These are phyloP conservation scores for Cryptoprocta ferox DNA, from an alignment of 2,797 vertebrate species.

Conservation along the genomic window DNA sequence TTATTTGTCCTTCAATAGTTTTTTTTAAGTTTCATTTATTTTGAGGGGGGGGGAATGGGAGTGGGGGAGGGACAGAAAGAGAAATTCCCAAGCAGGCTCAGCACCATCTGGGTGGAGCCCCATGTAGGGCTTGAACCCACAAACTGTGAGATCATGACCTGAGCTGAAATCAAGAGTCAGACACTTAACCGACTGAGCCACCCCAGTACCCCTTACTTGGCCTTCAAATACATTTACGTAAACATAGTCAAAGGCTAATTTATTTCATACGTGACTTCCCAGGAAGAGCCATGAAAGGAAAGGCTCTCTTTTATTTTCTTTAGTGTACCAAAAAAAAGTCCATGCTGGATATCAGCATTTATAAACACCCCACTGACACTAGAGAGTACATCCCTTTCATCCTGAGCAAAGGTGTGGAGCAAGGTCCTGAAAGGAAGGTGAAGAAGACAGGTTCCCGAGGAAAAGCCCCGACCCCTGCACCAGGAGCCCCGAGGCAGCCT, in stretches of 20 bases:
- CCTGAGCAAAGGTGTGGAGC: background rate
- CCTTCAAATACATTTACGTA: background rate
- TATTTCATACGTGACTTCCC: conserved; percentile 18
- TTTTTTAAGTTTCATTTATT: too few species aligned
- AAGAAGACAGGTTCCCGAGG: background rate
- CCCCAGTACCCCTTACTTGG: background rate
- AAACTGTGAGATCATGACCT: too few species aligned
- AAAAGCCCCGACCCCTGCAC: background rate
- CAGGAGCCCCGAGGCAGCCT: background rate
- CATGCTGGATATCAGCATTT: background rate
- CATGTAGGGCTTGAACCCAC: too few species aligned
- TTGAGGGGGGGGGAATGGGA: too few species aligned
- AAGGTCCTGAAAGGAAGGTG: background rate
- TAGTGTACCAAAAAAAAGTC: background rate
- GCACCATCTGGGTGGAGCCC: too few species aligned
- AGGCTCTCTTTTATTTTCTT: background rate
- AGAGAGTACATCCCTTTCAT: background rate
- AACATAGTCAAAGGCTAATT: background rate
- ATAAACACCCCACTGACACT: background rate
- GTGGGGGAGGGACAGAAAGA: too few species aligned
- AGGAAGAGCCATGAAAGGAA: conserved; percentile 3
- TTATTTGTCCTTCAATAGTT: background rate
- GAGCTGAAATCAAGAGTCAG: too few species aligned
- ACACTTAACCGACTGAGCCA: too few species aligned
- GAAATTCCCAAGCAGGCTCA: too few species aligned